These are phyloP conservation scores for Alauda arvensis DNA, from an alignment of 2,797 vertebrate species.

Conservation along the genomic window DNA sequence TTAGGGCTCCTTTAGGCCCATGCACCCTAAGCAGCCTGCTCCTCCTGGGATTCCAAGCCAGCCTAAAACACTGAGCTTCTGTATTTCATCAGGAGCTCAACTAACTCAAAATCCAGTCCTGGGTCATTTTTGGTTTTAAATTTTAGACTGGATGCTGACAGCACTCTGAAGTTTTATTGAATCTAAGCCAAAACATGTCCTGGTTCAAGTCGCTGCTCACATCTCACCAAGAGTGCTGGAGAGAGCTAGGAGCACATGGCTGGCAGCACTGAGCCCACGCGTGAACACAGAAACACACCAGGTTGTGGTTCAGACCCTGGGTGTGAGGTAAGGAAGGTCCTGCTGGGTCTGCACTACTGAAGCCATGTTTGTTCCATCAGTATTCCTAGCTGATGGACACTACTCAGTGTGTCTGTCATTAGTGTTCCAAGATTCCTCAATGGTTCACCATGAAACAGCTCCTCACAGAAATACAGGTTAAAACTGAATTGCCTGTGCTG, in stretches of 20 bases:
- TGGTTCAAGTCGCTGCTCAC: fast-evolving
- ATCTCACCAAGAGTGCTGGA: neutral
- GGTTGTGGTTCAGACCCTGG: neutral
- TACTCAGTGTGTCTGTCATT: neutral
- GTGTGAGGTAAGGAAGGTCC: neutral
- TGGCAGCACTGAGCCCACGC: neutral
- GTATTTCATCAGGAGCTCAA: neutral
- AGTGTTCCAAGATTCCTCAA: neutral
- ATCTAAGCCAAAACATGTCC: neutral
- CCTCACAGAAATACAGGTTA: neutral
- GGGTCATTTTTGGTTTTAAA: neutral
- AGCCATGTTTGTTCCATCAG: neutral
- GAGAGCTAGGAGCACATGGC: neutral
- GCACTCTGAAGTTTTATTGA: neutral
- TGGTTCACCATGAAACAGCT: neutral
- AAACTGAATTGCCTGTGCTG: neutral
- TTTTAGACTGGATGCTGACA: neutral
- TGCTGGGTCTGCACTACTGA: neutral
- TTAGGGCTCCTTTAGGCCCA: neutral
- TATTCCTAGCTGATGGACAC: neutral
- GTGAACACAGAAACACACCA: fast-evolving
- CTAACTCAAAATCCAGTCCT: neutral
- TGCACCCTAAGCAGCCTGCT: neutral
- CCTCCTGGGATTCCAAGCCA: neutral
- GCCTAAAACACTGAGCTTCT: neutral